Evolutionary conservation across 2,113 vertebrate species (phyloP), one percentile per base, ranked within the genome.

Genomic region (Perca schrenkii): DNA sequence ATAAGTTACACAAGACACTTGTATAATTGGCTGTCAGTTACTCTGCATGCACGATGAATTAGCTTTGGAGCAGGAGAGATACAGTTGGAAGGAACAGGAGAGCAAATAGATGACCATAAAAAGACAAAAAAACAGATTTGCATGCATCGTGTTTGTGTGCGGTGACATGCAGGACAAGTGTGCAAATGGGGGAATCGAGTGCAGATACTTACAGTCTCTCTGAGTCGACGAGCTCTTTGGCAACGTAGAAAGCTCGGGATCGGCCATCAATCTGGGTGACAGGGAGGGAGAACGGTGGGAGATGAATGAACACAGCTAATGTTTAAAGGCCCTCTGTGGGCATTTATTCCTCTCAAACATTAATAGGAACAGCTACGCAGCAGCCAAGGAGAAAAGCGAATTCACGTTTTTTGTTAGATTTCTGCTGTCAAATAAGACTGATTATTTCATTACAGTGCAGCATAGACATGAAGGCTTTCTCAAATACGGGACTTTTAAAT

Each of bases 161-260:
- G 57, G 28, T 63, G 84, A 66, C 61, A 52, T 61, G 49, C 14
- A 72, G 14, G 64, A 68, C 21, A 54, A 28, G 4, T 3, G 46
- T 61, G 69, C 19, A n/a, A 49, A 71, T 6, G 34, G 54, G 74
- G 64, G 54, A 64, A 82, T 63, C 65, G 28, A 46, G 66, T 34
- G 72, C 28, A 31, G 81, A 82, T 79, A 97, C 98, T 99, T 92
- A 99, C 98, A 68, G 82, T 96, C 96, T 97, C 94, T 99, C 98
- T 0, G 98, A 97, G 86, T 97, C 96, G 79, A 97, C 88, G 57
- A 99, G 94, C 78, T 97, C 97, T 92, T 98, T 97, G 61, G 96
- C 98, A 17, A 99, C 94, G 81, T 96, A 94, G 79, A 96, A 96
- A 21, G 97, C 97, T 94, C 97, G 95, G 81, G 97, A 97, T 76